Base-by-base conservation (phyloP, 2,888 invertebrate genomes). In the Cepaea hortensis region DNA sequence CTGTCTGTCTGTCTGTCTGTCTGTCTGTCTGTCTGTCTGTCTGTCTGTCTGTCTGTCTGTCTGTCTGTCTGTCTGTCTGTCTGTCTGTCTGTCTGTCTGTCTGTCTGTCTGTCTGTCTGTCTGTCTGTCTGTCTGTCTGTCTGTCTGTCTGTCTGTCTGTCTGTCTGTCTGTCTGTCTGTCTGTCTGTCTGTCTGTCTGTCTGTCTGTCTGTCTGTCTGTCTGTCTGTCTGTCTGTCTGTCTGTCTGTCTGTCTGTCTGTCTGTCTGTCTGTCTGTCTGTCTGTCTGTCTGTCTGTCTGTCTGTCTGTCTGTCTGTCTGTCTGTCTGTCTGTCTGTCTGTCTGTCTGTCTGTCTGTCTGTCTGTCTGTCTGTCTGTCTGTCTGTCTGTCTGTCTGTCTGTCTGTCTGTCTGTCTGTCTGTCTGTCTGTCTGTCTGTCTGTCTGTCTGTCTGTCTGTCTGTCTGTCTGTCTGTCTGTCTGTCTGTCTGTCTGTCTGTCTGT, bases 1-100 rank as follows among this genome's bases (percentile, higher is more conserved):
- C 77, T 84, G 76, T 77, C 15, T 83, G 70, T 70, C 35, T 35
- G 35, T 35, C 35, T 35, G 35, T 35, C 35, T 35, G 35, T 70
- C 79, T 85, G 70, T 79, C 70, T 77, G 55, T 65, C 65, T 77
- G 76, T 84, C 65, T 84, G 72, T 84, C 77, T 84, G 76, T 77
- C 15, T 83, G 70, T 70, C 35, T 35, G 35, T 35, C 35, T 35
- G 35, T 35, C 35, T 35, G 35, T 70, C 79, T 85, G 70, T 79
- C 70, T 77, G 55, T 65, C 65, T 77, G 76, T 84, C 65, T 84
- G 72, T 84, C 77, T 84, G 76, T 77, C 15, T 83, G 70, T 70
- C 35, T 35, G 35, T 35, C 35, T 35, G 35, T 35, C 35, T 35
- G 35, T 70, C 79, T 85, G 70, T 79, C 70, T 77, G 55, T 65